Conservation (phyloP, 1,140 invertebrate genomes). For the Stegodyphus mimosarum region DNA sequence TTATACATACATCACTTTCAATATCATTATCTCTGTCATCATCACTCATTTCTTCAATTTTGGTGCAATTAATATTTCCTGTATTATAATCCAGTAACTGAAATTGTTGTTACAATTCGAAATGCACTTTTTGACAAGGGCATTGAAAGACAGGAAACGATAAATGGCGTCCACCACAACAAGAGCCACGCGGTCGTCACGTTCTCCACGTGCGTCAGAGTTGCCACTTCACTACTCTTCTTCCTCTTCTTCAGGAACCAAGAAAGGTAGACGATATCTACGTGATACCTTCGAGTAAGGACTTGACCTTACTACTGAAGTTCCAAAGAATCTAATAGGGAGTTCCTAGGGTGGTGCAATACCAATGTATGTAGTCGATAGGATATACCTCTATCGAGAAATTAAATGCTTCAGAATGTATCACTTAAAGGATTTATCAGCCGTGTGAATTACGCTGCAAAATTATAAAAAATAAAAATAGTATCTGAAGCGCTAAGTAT, state of each 20-base stretch:
- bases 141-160: constrained; percentile 22
- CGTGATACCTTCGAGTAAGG: too few relatives aligned
- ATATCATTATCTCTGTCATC: constrained; percentile 45
- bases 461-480: too few relatives aligned
- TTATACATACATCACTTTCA: constrained; percentile 45
- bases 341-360: too few relatives aligned
- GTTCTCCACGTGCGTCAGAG: constrained; percentile 53
- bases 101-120: not conserved
- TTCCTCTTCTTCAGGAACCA: constrained; percentile 2
- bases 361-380: too few relatives aligned
- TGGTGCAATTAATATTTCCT: not conserved
- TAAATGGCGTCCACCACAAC: constrained; percentile 56
- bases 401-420: too few relatives aligned
- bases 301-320: too few relatives aligned
- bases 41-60: constrained; percentile 45
- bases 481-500: too few relatives aligned
- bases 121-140: not conserved
- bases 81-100: not conserved
- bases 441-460: too few relatives aligned
- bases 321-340: too few relatives aligned
- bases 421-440: too few relatives aligned
- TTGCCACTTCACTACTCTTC: not conserved
- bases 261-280: too few relatives aligned
- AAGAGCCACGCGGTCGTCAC: constrained; percentile 51
- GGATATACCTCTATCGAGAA: too few relatives aligned